Evolutionary conservation across 2,888 invertebrate species (phyloP), one percentile per base, ranked within the genome.

Genomic region (Mycogona germanica): DNA sequence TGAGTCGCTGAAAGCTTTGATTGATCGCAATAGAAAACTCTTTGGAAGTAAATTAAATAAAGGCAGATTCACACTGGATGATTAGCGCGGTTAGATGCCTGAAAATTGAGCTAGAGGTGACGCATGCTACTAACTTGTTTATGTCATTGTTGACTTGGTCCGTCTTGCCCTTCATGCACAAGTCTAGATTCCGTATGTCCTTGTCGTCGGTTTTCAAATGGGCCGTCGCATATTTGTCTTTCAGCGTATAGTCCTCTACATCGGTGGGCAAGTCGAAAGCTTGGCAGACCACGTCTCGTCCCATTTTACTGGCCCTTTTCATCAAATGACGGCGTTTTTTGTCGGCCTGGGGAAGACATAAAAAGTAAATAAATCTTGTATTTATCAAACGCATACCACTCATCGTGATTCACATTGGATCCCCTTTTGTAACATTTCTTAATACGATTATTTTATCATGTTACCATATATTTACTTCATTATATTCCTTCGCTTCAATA

Each of bases 101-200:
- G n/a, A n/a, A n/a, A n/a, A n/a, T n/a, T n/a, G 21, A 3, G 9
- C 30, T 17, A 7, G 26, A 30, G 5, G n/a, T 30, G 19, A 23
- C 19, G 21, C 0, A 17, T 25, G 41, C 14, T 32, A 61, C 66
- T 66, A 66, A 80, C 80, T 81, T 84, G 65, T 91, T 92, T 54
- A 98, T 93, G 42, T 84, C 79, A 65, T 97, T 93, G 49, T 92
- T 95, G 63, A 81, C 84, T 3, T 79, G 75, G 68, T 93, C 89
- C 40, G 95, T 73, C 17, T 78, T 68, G 14, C 73, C 76, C 72
- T 97, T 84, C 62, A 88, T 79, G 68, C 88, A 87, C 28, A 88
- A 75, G 58, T 84, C 78, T 0, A 86, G 76, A 59, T 87, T 78
- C 62, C 89, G 87, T 62, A 76, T 68, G 26, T 84, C 85, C 0